A percentile compares a stretch with the other conserved stretches of the same genome.
Conservation (phyloP, 2,113 vertebrate genomes). For the Melospiza melodia region DNA sequence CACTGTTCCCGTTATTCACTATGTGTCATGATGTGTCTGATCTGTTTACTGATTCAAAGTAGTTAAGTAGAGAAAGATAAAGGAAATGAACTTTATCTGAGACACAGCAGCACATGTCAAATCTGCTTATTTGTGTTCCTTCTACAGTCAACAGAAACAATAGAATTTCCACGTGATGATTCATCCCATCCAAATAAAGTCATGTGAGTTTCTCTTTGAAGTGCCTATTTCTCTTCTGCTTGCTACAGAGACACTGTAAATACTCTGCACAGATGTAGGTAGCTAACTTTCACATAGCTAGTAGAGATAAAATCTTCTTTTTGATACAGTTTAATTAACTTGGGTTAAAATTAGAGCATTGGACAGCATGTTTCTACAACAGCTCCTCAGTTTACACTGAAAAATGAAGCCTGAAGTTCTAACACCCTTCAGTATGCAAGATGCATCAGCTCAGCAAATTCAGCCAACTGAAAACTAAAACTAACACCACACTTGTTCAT, state of each 20-base stretch:
- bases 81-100: slow-evolving; percentile 26
- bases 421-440: neutral
- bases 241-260: neutral
- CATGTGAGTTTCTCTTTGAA: neutral
- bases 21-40: neutral
- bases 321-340: neutral
- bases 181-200: neutral
- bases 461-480: neutral
- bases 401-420: neutral
- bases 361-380: neutral
- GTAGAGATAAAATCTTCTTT: neutral
- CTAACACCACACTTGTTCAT: neutral
- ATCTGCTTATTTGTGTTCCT: slow-evolving; percentile 19
- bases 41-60: neutral
- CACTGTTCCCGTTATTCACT: neutral
- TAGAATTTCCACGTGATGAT: neutral
- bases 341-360: neutral
- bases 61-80: neutral
- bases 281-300: neutral
- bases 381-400: neutral
- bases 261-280: neutral
- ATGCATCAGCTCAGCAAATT: neutral
- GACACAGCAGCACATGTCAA: neutral
- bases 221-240: neutral
- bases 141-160: neutral